Base-by-base conservation (phyloP, 2,888 invertebrate species). In the Imbricaverruca yamaguchii region DNA sequence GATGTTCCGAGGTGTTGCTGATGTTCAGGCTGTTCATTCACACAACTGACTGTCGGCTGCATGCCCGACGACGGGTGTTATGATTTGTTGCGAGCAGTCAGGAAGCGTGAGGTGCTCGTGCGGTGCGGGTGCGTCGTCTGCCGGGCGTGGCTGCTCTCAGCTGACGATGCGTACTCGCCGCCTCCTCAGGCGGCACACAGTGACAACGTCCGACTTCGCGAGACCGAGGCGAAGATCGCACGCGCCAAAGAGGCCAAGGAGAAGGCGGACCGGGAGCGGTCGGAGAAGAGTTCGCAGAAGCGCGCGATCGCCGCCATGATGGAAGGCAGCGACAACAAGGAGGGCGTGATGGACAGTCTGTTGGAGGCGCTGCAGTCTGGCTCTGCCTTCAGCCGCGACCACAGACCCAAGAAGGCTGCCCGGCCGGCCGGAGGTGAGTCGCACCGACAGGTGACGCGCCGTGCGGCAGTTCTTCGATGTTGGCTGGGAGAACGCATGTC, bases 271-370 rank as follows among this genome's bases (percentile, higher is more conserved):
- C 78, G 91, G 39, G 97, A 97, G 87, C 91, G 93, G 83, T 89
- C 92, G 80, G 95, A 95, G 85, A 88, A 95, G 21, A 92, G 92
- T 80, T 93, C 92, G 80, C 90, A 93, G 63, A 95, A 95, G 88
- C 91, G 92, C 85, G 94, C 94, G 0, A 89, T 97, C 61, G 93
- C 97, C 18, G 96, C 97, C 86, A 96, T 97, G 92, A 95, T 95
- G 85, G 92, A 93, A 6, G 90, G 90, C 83, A 89, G 89, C 83
- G 92, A 93, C 85, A 93, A 95, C 74, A 96, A 97, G 87, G 96
- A 97, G 86, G 97, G 97, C 80, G 97, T 98, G n/a, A 97, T 98
- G 97, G 98, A 98, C 83, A 97, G 96, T 89, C 89, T 98, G 83
- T 90, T 98, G 89, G 96, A 97, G 86, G 97, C 97, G 0, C 87